Evolutionary conservation across 2,888 invertebrate genomes (phyloP), one percentile per base, ranked within the genome.

Genomic region (Eupithecia centaureata): DNA sequence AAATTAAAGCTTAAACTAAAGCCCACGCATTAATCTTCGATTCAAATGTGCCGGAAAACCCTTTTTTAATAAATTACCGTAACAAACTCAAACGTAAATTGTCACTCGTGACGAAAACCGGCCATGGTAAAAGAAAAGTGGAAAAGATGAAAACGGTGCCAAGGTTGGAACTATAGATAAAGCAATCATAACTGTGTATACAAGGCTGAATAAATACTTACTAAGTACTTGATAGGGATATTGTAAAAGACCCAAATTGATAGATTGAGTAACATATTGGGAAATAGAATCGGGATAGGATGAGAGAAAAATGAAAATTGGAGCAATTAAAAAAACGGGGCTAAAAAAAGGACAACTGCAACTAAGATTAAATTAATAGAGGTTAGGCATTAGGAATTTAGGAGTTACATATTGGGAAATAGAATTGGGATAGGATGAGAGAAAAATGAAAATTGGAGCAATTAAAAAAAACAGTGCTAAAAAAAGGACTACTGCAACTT

Each of bases 101-200:
- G 35, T 22, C 10, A 28, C 32, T 65, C 52, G 65, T 62, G 38
- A 61, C 65, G 65, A 65, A 65, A 47, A 62, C 10, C 7, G 51
- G 57, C 42, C 33, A 59, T 62, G 65, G 63, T 54, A 66, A 68
- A 68, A 68, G 62, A 62, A 70, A 70, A 63, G 51, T 63, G 61
- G 57, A 42, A 70, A 62, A 64, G n/a, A 61, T 64, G 61, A 68
- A 68, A 80, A 77, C 74, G 65, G 71, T 82, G 83, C 76, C 81
- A 82, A 81, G 82, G 82, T 73, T 75, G 61, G 47, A 57, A 28
- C 28, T 51, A 70, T 67, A 64, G 71, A 74, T 71, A 73, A 70
- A 75, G 70, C 76, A 79, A 82, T 79, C 75, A 79, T 72, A 79
- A 77, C 73, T 76, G 30, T 57, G 27, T 35, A n/a, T 35, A 52